Evolutionary conservation across 2,113 vertebrate genomes (phyloP).

Genomic region (Toxotes chatareus): DNA sequence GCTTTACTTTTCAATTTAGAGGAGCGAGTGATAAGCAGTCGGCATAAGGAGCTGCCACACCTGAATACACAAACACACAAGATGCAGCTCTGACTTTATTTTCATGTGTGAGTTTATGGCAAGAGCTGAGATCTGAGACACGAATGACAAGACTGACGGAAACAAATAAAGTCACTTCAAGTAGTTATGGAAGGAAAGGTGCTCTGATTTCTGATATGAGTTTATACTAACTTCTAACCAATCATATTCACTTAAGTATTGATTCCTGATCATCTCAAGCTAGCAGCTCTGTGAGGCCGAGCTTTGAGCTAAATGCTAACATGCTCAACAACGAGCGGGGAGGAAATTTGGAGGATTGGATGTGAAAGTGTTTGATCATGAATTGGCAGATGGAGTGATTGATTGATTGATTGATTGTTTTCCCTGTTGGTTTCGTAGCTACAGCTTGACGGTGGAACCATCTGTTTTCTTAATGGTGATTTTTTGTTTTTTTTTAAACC

Average conservation of each 20-base stretch:
- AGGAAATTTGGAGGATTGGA: too few relatives aligned
- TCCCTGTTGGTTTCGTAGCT: background rate
- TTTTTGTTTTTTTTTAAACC: background rate
- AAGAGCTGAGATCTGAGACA: background rate
- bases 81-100: background rate
- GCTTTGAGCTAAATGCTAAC: background rate
- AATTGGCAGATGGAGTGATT: background rate
- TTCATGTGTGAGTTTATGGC: background rate
- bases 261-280: background rate
- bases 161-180: background rate
- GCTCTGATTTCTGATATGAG: background rate
- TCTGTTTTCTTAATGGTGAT: constrained; percentile 10
- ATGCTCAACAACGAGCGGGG: too few relatives aligned
- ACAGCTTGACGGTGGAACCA: background rate
- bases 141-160: background rate
- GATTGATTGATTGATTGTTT: constrained; percentile 2
- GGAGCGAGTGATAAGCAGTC: constrained; percentile 39
- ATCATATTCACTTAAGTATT: background rate
- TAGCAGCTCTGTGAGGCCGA: background rate
- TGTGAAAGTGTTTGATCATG: background rate
- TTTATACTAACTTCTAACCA: background rate
- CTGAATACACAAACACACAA: constrained; percentile 39
- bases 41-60: constrained; percentile 2
- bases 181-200: background rate
- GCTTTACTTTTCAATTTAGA: constrained; percentile 46